Conservation (phyloP, 2,888 invertebrate genomes). For the Cheilosia impressa region DNA sequence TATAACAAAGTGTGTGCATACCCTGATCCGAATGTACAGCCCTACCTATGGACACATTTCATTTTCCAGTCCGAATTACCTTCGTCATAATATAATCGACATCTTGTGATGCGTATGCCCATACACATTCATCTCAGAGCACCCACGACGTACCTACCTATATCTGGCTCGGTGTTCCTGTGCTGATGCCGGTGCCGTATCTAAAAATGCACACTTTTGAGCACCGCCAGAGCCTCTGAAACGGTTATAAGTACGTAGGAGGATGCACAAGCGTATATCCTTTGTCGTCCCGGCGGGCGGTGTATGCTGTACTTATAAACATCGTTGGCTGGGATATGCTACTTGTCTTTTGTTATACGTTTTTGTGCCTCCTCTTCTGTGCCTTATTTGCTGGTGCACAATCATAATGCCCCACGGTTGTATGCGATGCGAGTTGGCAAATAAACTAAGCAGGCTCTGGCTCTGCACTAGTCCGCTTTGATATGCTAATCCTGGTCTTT, state of each 20-base stretch:
- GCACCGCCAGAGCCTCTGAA: constrained; percentile 39
- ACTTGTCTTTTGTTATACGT: constrained; percentile 71
- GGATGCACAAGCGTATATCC: constrained; percentile 59
- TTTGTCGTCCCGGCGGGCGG: constrained; percentile 79
- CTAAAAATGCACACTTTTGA: constrained; percentile 42
- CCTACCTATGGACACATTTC: background rate
- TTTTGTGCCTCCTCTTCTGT: constrained; percentile 43
- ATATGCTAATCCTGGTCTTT: constrained; percentile 74
- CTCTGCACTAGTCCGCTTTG: constrained; percentile 70
- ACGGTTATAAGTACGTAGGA: constrained; percentile 24
- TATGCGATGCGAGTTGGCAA: constrained; percentile 69
- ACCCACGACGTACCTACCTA: background rate
- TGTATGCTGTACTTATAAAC: constrained; percentile 3
- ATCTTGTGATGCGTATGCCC: constrained; percentile 52
- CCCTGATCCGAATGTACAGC: too few species aligned
- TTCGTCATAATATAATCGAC: constrained; percentile 40
- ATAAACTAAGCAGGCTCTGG: constrained; percentile 61
- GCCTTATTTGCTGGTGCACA: constrained; percentile 69
- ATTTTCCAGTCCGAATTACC: constrained; percentile 38
- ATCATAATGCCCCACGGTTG: constrained; percentile 73
- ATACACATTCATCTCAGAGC: constrained; percentile 38
- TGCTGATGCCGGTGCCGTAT: background rate
- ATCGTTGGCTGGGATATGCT: constrained; percentile 70
- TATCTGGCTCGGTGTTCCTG: constrained; percentile 23
- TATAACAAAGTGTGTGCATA: too few species aligned